phyloP scores from a whole-genome alignment of 1,140 invertebrate genomes.

The Alviniconcha marisindica region DNA sequence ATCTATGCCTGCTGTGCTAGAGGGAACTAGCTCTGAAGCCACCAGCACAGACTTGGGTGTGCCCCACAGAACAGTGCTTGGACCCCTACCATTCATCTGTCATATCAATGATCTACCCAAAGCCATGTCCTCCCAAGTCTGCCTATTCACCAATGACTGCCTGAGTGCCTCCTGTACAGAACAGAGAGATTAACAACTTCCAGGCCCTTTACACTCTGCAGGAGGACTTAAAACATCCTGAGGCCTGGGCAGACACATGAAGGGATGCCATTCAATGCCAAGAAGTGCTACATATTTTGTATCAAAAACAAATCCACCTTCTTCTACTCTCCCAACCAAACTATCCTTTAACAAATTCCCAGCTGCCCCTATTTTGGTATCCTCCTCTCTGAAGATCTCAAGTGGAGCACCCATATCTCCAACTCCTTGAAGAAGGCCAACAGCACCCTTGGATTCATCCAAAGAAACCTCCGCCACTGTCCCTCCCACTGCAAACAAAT shows the following conservation, averaged over 20 bases:
- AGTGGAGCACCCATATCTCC: too few species aligned
- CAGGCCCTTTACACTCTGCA: neutral
- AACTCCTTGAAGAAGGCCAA: too few species aligned
- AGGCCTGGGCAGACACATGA: constrained; percentile 39
- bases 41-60: neutral
- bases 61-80: neutral
- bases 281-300: constrained; percentile 42
- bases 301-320: too few species aligned
- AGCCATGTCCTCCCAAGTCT: constrained; percentile 18
- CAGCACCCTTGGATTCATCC: too few species aligned
- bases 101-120: constrained; percentile 48
- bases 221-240: constrained; percentile 38
- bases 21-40: neutral
- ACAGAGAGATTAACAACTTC: constrained; percentile 17
- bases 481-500: too few species aligned
- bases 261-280: constrained; percentile 46
- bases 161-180: too few species aligned
- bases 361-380: too few species aligned
- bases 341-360: too few species aligned
- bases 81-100: constrained; percentile 9
- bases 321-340: too few species aligned
- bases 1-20: neutral
- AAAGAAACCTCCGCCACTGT: too few species aligned
- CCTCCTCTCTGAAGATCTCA: too few species aligned
- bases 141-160: constrained; percentile 50